Evolutionary conservation across 2,113 vertebrate genomes (phyloP), one percentile per base, ranked within the genome.

Genomic region (Lagenorhynchus albirostris): DNA sequence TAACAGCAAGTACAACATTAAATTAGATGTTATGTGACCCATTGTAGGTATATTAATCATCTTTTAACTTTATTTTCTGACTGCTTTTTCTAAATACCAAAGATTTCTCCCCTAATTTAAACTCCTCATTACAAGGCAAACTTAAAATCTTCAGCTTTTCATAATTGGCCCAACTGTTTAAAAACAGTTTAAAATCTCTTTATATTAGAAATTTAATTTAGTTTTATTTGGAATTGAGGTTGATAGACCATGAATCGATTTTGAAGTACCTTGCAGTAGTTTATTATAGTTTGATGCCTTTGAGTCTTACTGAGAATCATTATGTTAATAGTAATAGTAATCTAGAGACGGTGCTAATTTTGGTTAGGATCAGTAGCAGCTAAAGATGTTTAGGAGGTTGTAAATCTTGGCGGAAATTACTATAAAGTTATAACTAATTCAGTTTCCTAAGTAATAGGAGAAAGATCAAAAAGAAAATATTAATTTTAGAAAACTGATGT

Each of bases 81-180:
- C 33, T 58, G 23, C n/a, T 97, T 97, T 96, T 80, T 95, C 44
- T 89, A 33, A 84, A 96, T 97, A 76, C 91, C 50, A 97, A 31
- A 76, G 38, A 2, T 2, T 89, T 92, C 21, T 58, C 4, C 15
- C 62, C 17, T 94, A 91, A 95, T 94, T 92, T 80, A 92, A 92
- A 92, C 18, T 71, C 8, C 33, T 92, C 7, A 55, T 76, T 67
- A 91, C 20, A 92, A 89, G 65, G 41, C 38, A 89, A 63, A 83
- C 47, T 79, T 96, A 87, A 83, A 83, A 55, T 88, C 67, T 71
- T 74, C 18, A 96, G 53, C 44, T 77, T 95, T 96, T 84, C 29
- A 6, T 88, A 95, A 85, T 55, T 95, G 89, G 20, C 31, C 26
- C 74, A 92, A 47, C 29, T 97, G 15, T 91, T 94, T 62, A 89